phyloP scores from a whole-genome alignment of 2,888 invertebrate species.

The Orthonevra nobilis region DNA sequence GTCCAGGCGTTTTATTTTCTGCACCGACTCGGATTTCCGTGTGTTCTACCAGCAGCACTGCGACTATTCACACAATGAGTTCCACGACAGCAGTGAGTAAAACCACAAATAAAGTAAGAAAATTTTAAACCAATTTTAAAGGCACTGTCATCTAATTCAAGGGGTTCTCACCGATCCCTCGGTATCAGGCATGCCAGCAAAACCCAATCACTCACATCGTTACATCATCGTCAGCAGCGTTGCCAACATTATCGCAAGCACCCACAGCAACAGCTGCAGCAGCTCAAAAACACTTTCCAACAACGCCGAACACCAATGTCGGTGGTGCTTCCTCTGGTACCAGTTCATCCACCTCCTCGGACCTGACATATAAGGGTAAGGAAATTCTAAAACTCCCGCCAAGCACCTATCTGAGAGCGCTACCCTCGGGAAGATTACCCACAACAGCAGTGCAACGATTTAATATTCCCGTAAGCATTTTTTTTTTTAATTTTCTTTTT shows the following conservation, averaged over 20 bases:
- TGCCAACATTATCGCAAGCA: not conserved
- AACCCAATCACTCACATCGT: slow-evolving; percentile 35
- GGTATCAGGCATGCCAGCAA: slow-evolving; percentile 26
- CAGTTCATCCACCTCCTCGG: slow-evolving; percentile 27
- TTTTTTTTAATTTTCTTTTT: too few species aligned
- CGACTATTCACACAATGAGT: slow-evolving; percentile 2
- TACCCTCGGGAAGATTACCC: slow-evolving; percentile 70
- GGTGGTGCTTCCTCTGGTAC: too few species aligned
- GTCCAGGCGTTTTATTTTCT: slow-evolving; percentile 12
- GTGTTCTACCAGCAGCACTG: slow-evolving; percentile 27
- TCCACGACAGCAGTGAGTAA: slow-evolving; percentile 50
- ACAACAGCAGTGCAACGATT: slow-evolving; percentile 74
- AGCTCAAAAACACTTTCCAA: slow-evolving; percentile 26
- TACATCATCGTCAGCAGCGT: slow-evolving; percentile 45
- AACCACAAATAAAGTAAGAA: slow-evolving; percentile 14
- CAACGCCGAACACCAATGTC: too few species aligned
- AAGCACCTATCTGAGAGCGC: slow-evolving; percentile 76
- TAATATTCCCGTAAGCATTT: slow-evolving; percentile 75
- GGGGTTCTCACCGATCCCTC: slow-evolving; percentile 38
- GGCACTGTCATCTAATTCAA: slow-evolving; percentile 28
- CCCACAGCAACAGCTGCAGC: slow-evolving; percentile 34
- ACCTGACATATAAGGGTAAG: slow-evolving; percentile 50
- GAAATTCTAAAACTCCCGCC: slow-evolving; percentile 76
- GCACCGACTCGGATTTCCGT: slow-evolving; percentile 1
- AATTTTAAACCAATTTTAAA: slow-evolving; percentile 26